Conservation (phyloP, 2,797 vertebrate species). For the Hemitrygon akajei region DNA sequence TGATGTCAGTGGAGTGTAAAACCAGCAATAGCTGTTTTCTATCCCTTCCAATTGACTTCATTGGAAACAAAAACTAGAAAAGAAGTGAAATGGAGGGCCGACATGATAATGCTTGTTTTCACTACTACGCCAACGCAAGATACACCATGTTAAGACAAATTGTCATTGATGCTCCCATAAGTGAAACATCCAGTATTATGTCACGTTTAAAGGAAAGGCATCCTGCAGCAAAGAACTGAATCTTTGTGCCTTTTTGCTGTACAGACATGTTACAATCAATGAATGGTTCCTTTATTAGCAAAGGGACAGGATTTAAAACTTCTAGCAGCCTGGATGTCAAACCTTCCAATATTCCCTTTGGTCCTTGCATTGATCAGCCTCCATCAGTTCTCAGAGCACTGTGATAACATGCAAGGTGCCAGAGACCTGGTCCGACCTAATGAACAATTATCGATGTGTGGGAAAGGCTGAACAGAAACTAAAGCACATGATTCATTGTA, state of each 20-base stretch:
- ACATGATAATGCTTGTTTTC: background rate
- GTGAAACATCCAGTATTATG: background rate
- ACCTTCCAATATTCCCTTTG: slow-evolving; percentile 21
- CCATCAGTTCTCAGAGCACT: slow-evolving; percentile 19
- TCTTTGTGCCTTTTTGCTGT: background rate
- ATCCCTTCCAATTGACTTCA: background rate
- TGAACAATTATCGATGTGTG: slow-evolving; percentile 12
- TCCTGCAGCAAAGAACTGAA: background rate
- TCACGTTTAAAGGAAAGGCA: background rate
- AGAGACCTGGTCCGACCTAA: background rate
- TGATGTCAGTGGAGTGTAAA: background rate
- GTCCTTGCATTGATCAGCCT: background rate
- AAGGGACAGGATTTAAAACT: background rate
- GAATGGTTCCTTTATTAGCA: background rate
- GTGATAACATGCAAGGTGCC: background rate
- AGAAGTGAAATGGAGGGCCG: background rate
- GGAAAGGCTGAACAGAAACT: background rate
- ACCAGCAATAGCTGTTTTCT: background rate
- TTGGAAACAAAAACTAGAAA: background rate
- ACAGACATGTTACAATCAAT: background rate
- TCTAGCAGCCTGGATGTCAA: background rate
- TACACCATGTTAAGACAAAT: background rate
- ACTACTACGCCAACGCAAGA: background rate
- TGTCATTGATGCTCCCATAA: background rate
- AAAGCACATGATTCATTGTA: background rate